Base-by-base conservation (phyloP, 2,797 vertebrate species). In the Enteromius fasciolatus region DNA sequence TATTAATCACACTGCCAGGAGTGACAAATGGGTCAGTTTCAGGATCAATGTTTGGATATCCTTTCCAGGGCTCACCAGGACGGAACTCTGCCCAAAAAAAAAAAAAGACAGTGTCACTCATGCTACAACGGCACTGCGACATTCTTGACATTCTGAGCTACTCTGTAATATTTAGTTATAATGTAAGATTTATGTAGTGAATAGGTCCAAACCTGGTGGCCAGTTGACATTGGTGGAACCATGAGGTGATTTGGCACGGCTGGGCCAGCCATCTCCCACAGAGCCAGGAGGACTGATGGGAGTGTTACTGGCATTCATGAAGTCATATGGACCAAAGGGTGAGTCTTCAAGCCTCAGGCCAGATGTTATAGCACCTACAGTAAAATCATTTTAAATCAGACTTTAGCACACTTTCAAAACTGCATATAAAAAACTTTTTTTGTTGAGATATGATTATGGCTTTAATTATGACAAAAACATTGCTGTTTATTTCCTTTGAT, bases 1-100 rank as follows among this genome's bases (percentile, higher is more conserved):
- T 98, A 94, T 98, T 99, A 91, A 98, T 97, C 96, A 99, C 98
- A 97, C 98, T 99, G 92, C 98, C 98, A 90, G 98, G 98, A 95
- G 98, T 99, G 95, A 99, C 96, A 86, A 96, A 98, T 90, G 98
- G 98, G 96, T 99, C 98, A 93, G 97, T 98, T 94, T 99, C 97
- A 87, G 98, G 98, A 96, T 99, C 98, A 89, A 99, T 99, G 96
- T 99, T 98, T 91, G 97, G 98, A 93, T 99, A 99, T 95, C 97
- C 98, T 97, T 97, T 98, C 98, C 98, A 99, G 86, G 98, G 98
- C 94, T 99, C 98, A 91, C 98, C 97, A 90, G 98, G 98, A 84
- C 98, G 97, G 94, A 99, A 99, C 93, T 99, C 98, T 99, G 89
- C 12, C 44, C 66, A 80, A 72, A 12, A 39, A 50, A 68, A 80